phyloP scores from a whole-genome alignment of 2,113 vertebrate species.

The Azemiops feae region DNA sequence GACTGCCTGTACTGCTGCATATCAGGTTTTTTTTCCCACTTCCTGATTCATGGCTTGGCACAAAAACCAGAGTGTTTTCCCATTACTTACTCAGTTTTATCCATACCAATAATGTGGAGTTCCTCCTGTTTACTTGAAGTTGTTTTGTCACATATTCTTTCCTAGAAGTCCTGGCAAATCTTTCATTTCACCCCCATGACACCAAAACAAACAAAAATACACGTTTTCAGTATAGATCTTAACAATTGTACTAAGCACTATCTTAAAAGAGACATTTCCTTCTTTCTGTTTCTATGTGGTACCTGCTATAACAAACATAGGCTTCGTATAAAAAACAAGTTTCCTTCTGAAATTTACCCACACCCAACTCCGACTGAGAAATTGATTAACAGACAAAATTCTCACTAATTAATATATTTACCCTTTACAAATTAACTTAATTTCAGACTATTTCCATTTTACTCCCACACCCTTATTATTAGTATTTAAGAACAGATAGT shows the following conservation, averaged over 20 bases:
- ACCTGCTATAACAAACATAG: not conserved
- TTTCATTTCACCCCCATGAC: not conserved
- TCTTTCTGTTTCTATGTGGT: not conserved
- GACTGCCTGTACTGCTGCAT: not conserved
- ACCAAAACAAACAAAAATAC: not conserved
- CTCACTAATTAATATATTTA: not conserved
- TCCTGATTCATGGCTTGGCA: not conserved
- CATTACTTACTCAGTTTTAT: not conserved
- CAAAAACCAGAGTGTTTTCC: not conserved
- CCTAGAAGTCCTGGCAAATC: not conserved
- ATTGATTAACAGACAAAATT: not conserved
- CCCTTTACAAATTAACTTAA: not conserved
- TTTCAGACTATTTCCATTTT: not conserved
- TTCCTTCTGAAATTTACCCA: not conserved
- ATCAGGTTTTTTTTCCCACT: not conserved
- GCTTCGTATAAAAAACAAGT: not conserved
- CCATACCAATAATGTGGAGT: not conserved
- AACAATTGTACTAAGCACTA: not conserved
- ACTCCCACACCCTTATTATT: not conserved
- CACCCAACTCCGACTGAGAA: not conserved
- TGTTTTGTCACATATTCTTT: not conserved
- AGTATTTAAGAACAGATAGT: not conserved
- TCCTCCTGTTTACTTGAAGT: not conserved
- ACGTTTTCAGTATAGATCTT: not conserved
- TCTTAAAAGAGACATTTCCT: not conserved